phyloP scores from a whole-genome alignment of 2,113 vertebrate genomes.

The Psephotus haematonotus region DNA sequence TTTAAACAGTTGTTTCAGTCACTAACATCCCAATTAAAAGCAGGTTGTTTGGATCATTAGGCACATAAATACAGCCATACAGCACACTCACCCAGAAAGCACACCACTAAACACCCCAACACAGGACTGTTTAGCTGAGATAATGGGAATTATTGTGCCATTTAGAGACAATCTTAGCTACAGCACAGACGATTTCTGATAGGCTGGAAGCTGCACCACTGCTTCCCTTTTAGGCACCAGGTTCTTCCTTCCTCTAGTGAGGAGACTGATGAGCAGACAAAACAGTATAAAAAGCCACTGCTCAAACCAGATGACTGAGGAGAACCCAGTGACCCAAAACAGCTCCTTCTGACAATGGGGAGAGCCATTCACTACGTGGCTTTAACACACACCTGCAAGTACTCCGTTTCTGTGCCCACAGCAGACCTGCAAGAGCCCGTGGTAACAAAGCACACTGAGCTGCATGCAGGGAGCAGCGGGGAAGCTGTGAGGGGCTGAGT shows the following conservation, averaged over 20 bases:
- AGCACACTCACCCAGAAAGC: not conserved
- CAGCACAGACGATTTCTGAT: not conserved
- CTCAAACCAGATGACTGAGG: not conserved
- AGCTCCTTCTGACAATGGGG: not conserved
- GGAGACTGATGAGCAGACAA: not conserved
- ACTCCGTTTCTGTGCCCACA: not conserved
- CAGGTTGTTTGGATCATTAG: conserved; percentile 24
- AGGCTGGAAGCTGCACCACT: not conserved
- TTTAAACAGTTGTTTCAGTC: conserved; percentile 6
- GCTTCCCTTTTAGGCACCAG: not conserved
- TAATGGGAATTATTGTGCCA: not conserved
- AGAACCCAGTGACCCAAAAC: not conserved
- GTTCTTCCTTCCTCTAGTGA: not conserved
- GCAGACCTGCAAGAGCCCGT: not conserved
- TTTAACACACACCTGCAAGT: not conserved
- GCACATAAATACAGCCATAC: not conserved
- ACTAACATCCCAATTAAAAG: conserved; percentile 28
- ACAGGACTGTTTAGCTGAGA: not conserved
- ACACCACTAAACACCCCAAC: not conserved
- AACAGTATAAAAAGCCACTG: not conserved
- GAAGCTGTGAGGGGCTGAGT: not conserved
- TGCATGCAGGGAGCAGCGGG: fast-evolving
- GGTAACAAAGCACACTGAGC: not conserved
- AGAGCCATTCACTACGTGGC: not conserved
- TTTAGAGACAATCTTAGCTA: not conserved